Evolutionary conservation across 2,113 vertebrate genomes (phyloP), one percentile per base, ranked within the genome.

Genomic region (Parus major): DNA sequence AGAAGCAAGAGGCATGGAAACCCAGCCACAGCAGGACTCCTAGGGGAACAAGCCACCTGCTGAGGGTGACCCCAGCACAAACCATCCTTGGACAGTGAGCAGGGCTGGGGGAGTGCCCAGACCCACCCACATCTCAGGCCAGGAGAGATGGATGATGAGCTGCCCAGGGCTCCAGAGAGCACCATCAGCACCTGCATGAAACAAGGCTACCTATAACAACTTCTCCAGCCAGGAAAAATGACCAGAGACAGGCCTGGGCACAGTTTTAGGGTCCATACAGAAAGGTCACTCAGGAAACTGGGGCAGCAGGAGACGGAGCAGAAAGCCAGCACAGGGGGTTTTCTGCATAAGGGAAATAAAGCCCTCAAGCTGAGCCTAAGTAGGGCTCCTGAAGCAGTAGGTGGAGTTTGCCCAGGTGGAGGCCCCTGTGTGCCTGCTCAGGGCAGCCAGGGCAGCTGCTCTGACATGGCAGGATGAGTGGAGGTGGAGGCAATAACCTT

Each of bases 391-490:
- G 76, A 49, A 66, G 50, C 41, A 39, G 33, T 0, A 69, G 31
- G 2, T 25, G 31, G 28, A 31, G 25, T 27, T 39, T 49, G 36
- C n/a, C 36, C 8, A 29, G 31, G 14, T n/a, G 17, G 29, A 82
- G 24, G 18, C 4, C 13, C 20, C 39, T 66, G 7, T 63, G 81
- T 46, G 7, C 7, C 59, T 64, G 20, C 5, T 77, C 5, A 64
- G 63, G 33, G 22, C 19, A 19, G 82, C 21, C 4, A 5, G 31
- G 29, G 46, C 11, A 59, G 44, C 9, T 68, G 11, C 35, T 76
- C 31, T 46, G 55, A 4, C 4, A 7, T 5, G 20, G 44, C 7
- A 24, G 10, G 22, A 24, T 0, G 3, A 46, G 39, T 5, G 16
- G 9, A 52, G 22, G 27, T n/a, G 19, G 8, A 75, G 78, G n/a